Base-by-base conservation (phyloP, 2,797 vertebrate species). In the Clarias platycephalus region DNA sequence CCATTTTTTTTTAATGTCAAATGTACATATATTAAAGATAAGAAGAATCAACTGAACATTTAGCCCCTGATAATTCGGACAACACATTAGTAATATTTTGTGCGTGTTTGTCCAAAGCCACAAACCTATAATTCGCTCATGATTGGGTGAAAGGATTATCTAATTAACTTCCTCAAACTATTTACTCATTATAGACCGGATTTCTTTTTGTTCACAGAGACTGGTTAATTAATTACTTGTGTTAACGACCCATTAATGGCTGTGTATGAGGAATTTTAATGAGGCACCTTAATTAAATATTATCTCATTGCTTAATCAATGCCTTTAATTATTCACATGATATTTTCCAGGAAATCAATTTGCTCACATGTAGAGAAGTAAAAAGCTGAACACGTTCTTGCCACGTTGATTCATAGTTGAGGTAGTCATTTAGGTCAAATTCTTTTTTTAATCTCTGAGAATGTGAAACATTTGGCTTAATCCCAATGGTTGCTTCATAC, bases 221-320 rank as follows among this genome's bases (percentile, higher is more conserved):
- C 91, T 90, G 85, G 91, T 94, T 95, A 94, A 95, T 94, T 94
- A 95, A 95, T 95, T 95, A 94, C 94, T 94, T 93, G 92, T 91
- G 92, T 93, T 96, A 95, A 95, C 94, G 93, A 92, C 91, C 91
- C 91, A 93, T 94, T 95, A 94, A 94, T 94, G 92, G 91, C 68
- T 83, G 87, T 85, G 92, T 89, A 90, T 86, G 60, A 91, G 90
- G 92, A 93, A 95, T 95, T 94, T 92, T 94, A 95, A 95, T 92
- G 90, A 93, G 92, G 90, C 89, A 90, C 92, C 92, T 92, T 93
- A 95, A 95, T 96, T 95, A 95, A 95, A 95, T 95, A 95, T 95
- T 95, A 95, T 95, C 94, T 94, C 93, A 93, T 91, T 93, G 93
- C 94, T 95, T 95, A 95, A 96, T 95, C 95, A 93, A 94, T 93